Evolutionary conservation across 2,113 vertebrate genomes (phyloP).

Genomic region (Gallinago undulata): DNA sequence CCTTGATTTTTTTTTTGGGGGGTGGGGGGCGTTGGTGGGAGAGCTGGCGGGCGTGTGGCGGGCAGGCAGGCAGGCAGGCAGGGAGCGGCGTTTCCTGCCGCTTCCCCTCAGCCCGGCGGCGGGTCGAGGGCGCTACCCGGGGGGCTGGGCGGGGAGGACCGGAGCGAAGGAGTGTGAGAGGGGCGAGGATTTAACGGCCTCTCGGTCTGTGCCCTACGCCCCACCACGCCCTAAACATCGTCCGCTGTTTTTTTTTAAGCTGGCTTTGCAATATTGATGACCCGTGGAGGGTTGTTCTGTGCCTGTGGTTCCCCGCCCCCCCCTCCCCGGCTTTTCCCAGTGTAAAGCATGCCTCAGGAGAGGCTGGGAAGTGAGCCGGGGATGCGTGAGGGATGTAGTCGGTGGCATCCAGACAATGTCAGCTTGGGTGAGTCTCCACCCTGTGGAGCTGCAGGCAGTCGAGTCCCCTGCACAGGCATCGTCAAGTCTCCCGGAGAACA

Average conservation of each 20-base stretch:
- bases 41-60: neutral
- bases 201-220: neutral
- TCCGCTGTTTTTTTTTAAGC: neutral
- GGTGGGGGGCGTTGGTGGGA: neutral
- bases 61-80: neutral
- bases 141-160: neutral
- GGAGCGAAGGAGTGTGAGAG: neutral
- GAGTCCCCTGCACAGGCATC: neutral
- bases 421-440: conserved; percentile 40
- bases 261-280: neutral
- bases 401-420: conserved; percentile 41
- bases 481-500: neutral
- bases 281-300: neutral
- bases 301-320: neutral
- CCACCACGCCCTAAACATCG: neutral
- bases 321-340: neutral
- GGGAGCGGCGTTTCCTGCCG: neutral
- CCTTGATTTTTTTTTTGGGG: too few species aligned
- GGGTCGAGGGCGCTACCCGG: neutral
- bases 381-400: conserved; percentile 9
- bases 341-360: neutral
- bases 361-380: neutral
- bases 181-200: neutral
- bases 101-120: neutral
- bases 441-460: conserved; percentile 26